Conservation (phyloP, 2,888 invertebrate genomes). For the Callyntrura guangdongensis region DNA sequence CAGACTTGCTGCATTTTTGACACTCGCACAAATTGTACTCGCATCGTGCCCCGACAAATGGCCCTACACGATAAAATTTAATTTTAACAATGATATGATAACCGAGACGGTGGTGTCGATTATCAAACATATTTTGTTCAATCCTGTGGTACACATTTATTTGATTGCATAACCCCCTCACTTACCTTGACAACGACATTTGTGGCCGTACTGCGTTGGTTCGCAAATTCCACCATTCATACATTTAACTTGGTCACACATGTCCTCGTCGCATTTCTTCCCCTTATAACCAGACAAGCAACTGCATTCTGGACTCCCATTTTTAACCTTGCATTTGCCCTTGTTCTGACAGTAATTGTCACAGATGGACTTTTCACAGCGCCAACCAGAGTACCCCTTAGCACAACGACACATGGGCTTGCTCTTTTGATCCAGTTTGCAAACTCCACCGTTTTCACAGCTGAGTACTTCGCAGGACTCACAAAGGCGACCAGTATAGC, state of each 20-base stretch:
- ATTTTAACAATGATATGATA: too few species aligned
- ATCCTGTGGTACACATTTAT: too few species aligned
- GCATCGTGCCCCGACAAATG: conserved; percentile 87
- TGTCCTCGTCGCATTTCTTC: conserved; percentile 88
- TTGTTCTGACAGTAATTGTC: conserved; percentile 86
- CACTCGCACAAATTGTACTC: conserved; percentile 87
- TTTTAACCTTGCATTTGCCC: conserved; percentile 86
- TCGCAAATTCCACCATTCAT: conserved; percentile 77
- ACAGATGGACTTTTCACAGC: conserved; percentile 87
- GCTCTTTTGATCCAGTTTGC: conserved; percentile 86
- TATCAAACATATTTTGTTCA: too few species aligned
- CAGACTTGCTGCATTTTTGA: conserved; percentile 83
- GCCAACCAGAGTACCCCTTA: conserved; percentile 87
- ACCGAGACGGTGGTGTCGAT: too few species aligned
- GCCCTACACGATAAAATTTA: too few species aligned
- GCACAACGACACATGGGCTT: conserved; percentile 86
- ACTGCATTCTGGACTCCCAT: conserved; percentile 86
- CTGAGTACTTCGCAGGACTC: conserved; percentile 88
- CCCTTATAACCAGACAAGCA: conserved; percentile 88
- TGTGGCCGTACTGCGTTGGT: conserved; percentile 22
- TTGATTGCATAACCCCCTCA: too few species aligned
- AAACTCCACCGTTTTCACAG: conserved; percentile 89
- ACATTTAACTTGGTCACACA: conserved; percentile 86
- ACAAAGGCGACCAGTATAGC: conserved; percentile 87
- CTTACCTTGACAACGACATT: conserved; percentile 86